Conservation (phyloP, 2,888 invertebrate genomes). For the Cryptophagus acutangulus region DNA sequence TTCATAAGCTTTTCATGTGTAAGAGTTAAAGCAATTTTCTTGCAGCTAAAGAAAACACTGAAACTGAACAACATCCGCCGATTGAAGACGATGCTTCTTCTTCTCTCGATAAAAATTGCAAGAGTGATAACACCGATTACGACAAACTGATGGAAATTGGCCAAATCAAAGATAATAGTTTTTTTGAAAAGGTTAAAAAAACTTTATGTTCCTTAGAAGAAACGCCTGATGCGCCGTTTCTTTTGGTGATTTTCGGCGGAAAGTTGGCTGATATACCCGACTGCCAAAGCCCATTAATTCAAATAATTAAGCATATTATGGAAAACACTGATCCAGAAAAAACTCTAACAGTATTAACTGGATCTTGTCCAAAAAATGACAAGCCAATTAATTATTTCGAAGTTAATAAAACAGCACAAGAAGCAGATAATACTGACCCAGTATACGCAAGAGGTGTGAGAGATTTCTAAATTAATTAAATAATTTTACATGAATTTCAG, state of each 20-base stretch:
- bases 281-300: slow-evolving; percentile 33
- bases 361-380: slow-evolving; percentile 29
- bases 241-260: slow-evolving; percentile 37
- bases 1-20: too few species aligned
- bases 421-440: slow-evolving; percentile 18
- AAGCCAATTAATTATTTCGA: too few species aligned
- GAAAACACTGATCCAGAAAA: slow-evolving; percentile 34
- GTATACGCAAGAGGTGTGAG: slow-evolving; percentile 29
- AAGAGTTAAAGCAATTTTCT: too few species aligned
- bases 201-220: slow-evolving; percentile 29
- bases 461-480: too few species aligned
- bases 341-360: slow-evolving; percentile 36
- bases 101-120: too few species aligned
- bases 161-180: slow-evolving; percentile 24
- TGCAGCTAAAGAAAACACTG: too few species aligned
- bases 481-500: neutral
- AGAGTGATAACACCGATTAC: too few species aligned
- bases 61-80: too few species aligned
- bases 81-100: too few species aligned
- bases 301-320: slow-evolving; percentile 36
- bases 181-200: slow-evolving; percentile 33
- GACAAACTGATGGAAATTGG: slow-evolving; percentile 14
- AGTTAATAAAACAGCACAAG: too few species aligned
- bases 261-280: slow-evolving; percentile 30
- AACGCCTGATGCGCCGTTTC: slow-evolving; percentile 24